These are phyloP conservation scores for Corvus moneduloides DNA, from an alignment of 2,113 vertebrate species.

Conservation along the genomic window DNA sequence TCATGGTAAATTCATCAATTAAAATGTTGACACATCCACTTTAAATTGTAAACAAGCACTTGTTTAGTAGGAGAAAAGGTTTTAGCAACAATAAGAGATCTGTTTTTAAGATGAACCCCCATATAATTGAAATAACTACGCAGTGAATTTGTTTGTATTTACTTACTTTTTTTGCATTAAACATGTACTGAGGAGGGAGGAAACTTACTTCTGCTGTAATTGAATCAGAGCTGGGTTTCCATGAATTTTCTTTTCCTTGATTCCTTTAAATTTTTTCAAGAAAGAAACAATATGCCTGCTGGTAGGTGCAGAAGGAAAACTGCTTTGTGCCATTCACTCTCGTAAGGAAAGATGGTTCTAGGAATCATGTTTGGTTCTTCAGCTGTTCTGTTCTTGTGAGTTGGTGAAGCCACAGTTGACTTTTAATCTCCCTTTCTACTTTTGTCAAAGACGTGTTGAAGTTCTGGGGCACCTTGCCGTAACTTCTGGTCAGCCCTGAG, in stretches of 20 bases:
- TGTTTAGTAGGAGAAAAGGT: not conserved
- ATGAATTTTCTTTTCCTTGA: not conserved
- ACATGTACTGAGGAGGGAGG: not conserved
- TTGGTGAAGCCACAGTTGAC: not conserved
- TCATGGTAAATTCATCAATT: not conserved
- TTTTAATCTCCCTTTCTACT: not conserved
- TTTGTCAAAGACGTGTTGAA: not conserved
- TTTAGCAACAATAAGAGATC: not conserved
- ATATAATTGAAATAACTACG: not conserved
- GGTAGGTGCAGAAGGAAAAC: not conserved
- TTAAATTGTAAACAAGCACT: not conserved
- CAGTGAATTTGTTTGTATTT: not conserved
- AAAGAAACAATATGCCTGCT: not conserved
- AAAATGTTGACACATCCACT: not conserved
- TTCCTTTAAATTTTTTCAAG: not conserved
- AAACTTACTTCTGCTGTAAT: not conserved
- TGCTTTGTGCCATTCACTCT: not conserved
- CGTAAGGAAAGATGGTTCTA: not conserved
- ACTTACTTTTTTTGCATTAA: not conserved
- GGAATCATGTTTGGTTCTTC: not conserved
- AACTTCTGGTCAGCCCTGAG: not conserved
- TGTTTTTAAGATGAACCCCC: not conserved
- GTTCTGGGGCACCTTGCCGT: not conserved
- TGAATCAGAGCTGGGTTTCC: not conserved
- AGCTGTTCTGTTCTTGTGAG: accelerated